Evolutionary conservation across 2,797 vertebrate genomes (phyloP).

Genomic region (Stomatorhinus walkeri): DNA sequence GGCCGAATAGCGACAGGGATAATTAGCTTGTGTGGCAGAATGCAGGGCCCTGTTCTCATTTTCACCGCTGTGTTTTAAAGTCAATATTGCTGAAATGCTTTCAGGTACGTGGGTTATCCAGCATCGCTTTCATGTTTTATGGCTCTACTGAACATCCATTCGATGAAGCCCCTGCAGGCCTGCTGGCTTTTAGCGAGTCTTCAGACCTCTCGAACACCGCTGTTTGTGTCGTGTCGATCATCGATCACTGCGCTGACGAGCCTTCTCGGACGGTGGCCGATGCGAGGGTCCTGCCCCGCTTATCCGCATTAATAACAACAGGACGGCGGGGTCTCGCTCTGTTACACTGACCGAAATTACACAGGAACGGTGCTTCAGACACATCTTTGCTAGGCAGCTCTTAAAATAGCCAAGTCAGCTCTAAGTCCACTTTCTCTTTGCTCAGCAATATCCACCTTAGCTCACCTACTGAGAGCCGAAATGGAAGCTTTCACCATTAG

Average conservation of each 20-base stretch:
- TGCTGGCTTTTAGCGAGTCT: neutral
- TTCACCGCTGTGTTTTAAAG: neutral
- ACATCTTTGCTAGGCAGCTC: neutral
- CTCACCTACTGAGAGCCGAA: neutral
- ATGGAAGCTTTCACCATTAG: neutral
- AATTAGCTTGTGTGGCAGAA: neutral
- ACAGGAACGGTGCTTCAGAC: neutral
- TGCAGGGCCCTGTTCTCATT: neutral
- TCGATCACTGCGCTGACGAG: neutral
- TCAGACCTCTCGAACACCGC: neutral
- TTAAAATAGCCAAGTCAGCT: slow-evolving; percentile 1
- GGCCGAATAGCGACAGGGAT: neutral
- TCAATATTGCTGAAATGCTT: neutral
- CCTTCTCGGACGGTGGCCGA: neutral
- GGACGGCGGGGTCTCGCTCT: neutral
- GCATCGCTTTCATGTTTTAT: neutral
- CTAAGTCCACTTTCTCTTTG: neutral
- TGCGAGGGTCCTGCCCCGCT: neutral
- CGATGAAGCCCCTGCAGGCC: neutral
- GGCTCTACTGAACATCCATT: neutral
- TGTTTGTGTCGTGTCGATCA: neutral
- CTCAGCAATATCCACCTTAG: neutral
- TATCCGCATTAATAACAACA: neutral
- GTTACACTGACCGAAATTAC: neutral
- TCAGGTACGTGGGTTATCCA: neutral